phyloP scores from a whole-genome alignment of 2,113 vertebrate genomes.

The Microtus pennsylvanicus region DNA sequence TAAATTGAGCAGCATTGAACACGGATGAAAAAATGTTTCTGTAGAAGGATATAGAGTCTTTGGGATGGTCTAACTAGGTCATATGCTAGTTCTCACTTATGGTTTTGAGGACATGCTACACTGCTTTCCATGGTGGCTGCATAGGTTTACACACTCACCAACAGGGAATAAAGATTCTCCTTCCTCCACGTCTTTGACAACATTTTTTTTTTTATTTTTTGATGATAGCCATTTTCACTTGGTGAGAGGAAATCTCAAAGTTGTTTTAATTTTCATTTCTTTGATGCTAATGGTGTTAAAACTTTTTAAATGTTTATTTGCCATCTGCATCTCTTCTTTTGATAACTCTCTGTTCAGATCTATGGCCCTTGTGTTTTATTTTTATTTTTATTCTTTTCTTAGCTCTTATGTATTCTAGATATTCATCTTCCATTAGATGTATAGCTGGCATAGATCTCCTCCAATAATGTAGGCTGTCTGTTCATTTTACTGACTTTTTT shows the following conservation, averaged over 20 bases:
- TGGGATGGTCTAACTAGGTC: not conserved
- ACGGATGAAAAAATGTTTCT: not conserved
- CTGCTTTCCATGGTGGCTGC: not conserved
- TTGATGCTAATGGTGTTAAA: not conserved
- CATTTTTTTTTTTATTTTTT: not conserved
- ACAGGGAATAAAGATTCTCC: not conserved
- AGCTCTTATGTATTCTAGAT: not conserved
- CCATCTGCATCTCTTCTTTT: not conserved
- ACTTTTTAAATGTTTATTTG: not conserved
- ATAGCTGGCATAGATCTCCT: not conserved
- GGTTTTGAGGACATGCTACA: not conserved
- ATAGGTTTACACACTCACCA: not conserved
- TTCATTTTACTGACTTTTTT: not conserved
- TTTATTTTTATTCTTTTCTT: too few relatives aligned
- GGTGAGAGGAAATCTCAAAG: not conserved
- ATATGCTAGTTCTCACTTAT: not conserved
- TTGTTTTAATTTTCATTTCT: not conserved
- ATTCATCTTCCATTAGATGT: not conserved
- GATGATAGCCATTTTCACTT: not conserved
- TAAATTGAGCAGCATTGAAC: not conserved
- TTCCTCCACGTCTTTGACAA: not conserved
- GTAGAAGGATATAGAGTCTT: not conserved
- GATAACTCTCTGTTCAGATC: not conserved
- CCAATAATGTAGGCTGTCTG: not conserved
- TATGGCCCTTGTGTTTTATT: not conserved